Evolutionary conservation across 2,888 invertebrate genomes (phyloP), one percentile per base, ranked within the genome.

Genomic region (Himalopsyche tibetana): DNA sequence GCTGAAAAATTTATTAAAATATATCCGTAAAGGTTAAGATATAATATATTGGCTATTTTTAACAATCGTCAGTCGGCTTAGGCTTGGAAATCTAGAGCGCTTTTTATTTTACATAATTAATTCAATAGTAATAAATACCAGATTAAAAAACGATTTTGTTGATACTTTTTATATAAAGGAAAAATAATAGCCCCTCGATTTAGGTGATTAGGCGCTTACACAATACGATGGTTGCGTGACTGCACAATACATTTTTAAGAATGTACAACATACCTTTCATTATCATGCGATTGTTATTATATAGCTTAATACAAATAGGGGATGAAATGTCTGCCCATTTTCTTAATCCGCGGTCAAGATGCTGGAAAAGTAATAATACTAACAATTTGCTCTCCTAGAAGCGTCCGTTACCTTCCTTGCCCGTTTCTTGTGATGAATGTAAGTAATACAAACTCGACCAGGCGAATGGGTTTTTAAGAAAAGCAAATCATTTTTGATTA

Each of bases 351-450:
- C 81, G 84, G 81, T 84, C 81, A 84, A 84, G 84, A 84, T 63
- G 80, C 55, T 55, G 84, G 84, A 84, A 84, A 84, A 84, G 84
- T 81, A 84, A 84, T 84, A 74, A 74, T 74, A 74, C 74, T 74
- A 74, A 74, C 36, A 74, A 74, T 74, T 74, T 74, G 36, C 28
- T 63, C 63, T n/a, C 69, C 69, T 11, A 74, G 38, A 74, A 6
- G 19, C 36, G 36, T 38, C 36, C 74, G 15, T 38, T 74, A 28
- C 36, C 38, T 15, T 15, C 3, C 74, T 36, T 38, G 15, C 15
- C n/a, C 74, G 28, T 74, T 74, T 19, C 74, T 36, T 51, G 51
- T 15, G 15, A 51, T 51, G 15, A 15, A 51, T 51, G 51, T 9
- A 51, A 51, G 15, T n/a, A 63, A 63, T 63, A 38, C 19, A 74